Evolutionary conservation across 2,797 vertebrate genomes (phyloP).

Genomic region (Clamator glandarius): DNA sequence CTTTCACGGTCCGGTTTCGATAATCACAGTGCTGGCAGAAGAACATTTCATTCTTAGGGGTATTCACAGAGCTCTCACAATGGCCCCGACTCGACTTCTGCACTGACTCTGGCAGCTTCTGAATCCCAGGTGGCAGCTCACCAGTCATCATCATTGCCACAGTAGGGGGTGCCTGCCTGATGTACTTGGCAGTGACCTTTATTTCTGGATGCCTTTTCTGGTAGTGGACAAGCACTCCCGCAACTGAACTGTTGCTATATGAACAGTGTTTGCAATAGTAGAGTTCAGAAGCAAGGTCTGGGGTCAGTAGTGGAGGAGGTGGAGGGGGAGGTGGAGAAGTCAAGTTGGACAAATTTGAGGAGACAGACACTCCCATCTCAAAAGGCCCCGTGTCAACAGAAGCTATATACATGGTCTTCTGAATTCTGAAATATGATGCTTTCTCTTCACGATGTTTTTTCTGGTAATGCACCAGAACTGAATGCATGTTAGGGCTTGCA

Average conservation of each 20-base stretch:
- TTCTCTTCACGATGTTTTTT: conserved; percentile 99
- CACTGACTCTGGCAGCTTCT: conserved; percentile 82
- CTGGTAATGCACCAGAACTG: conserved; percentile 98
- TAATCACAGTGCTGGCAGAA: conserved; percentile 99
- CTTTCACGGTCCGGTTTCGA: conserved; percentile 96
- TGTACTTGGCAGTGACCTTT: conserved; percentile 98
- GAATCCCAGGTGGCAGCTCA: conserved; percentile 90
- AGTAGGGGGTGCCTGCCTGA: conserved; percentile 94
- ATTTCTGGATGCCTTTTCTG: conserved; percentile 98
- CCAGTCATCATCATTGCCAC: conserved; percentile 90
- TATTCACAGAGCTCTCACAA: conserved; percentile 80
- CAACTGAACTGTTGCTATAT: conserved; percentile 97
- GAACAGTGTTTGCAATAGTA: conserved; percentile 99
- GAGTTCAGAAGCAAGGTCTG: conserved; percentile 87
- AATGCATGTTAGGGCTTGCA: conserved; percentile 98
- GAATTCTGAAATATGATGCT: conserved; percentile 98
- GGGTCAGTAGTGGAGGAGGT: conserved; percentile 71
- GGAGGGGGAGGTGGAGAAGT: conserved; percentile 75
- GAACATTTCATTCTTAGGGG: conserved; percentile 92
- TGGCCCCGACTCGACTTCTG: conserved; percentile 87
- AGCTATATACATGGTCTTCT: conserved; percentile 96
- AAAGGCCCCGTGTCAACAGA: conserved; percentile 90
- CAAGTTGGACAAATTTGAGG: conserved; percentile 84
- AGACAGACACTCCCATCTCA: conserved; percentile 82
- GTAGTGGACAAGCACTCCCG: conserved; percentile 98